Evolutionary conservation across 1,140 invertebrate genomes (phyloP).

Genomic region (Metaphire vulgaris): DNA sequence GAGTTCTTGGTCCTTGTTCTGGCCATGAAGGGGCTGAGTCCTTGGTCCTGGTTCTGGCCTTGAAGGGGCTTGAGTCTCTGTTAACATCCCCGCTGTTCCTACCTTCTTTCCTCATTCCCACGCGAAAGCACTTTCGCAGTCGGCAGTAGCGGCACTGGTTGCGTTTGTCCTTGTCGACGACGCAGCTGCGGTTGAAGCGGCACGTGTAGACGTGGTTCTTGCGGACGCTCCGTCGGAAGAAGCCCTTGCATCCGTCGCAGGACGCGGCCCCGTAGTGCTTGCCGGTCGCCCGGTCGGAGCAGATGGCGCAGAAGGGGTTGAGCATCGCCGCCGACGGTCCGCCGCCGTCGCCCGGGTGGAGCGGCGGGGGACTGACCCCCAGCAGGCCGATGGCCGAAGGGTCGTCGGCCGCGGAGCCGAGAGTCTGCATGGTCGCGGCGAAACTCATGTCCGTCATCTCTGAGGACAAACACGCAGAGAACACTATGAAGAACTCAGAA

Average conservation of each 20-base stretch:
- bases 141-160: conserved; percentile 95
- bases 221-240: conserved; percentile 59
- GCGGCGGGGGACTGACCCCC: not conserved
- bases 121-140: conserved; percentile 91
- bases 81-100: too few species aligned
- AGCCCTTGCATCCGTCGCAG: conserved; percentile 70
- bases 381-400: not conserved
- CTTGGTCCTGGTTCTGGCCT: too few species aligned
- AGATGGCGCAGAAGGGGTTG: conserved; percentile 71
- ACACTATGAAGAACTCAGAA: too few species aligned
- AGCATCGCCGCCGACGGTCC: conserved; percentile 8
- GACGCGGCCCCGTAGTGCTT: conserved; percentile 90
- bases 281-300: conserved; percentile 81
- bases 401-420: not conserved
- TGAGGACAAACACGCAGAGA: not conserved
- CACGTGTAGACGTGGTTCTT: conserved; percentile 96
- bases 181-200: conserved; percentile 84
- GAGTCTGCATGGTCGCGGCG: not conserved
- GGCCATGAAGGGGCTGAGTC: too few species aligned
- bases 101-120: conserved; percentile 99
- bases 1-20: too few species aligned
- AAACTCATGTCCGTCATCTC: not conserved
- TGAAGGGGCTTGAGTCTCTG: too few species aligned
- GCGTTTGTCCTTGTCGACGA: conserved; percentile 85
- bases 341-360: not conserved